Percentiles rank a stretch among this genome's conserved stretches.
These are phyloP conservation scores for Sesia apiformis DNA, from an alignment of 2,888 invertebrate genomes.

Conservation along the genomic window DNA sequence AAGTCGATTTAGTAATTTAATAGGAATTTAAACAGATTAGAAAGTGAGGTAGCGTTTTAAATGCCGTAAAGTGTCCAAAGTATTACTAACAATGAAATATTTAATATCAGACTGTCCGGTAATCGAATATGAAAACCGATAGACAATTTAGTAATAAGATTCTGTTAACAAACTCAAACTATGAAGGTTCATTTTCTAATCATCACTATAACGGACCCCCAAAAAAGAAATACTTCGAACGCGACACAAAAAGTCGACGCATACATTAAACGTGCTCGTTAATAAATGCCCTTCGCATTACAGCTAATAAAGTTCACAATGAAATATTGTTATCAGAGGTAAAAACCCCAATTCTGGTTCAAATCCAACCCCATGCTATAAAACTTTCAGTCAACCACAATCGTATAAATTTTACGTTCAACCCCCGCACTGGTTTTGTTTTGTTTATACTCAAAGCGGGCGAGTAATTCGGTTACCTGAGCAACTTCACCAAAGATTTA, in stretches of 20 bases:
- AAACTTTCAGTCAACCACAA: constrained; percentile 52
- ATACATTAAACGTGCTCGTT: constrained; percentile 37
- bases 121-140: too few relatives aligned
- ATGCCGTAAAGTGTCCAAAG: too few relatives aligned
- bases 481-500: constrained; percentile 20
- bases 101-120: too few relatives aligned
- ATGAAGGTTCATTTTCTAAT: too few relatives aligned
- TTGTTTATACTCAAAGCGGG: constrained; percentile 37
- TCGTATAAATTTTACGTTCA: constrained; percentile 48
- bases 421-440: constrained; percentile 29
- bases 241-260: constrained; percentile 15
- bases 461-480: constrained; percentile 47
- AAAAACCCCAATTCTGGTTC: constrained; percentile 43
- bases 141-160: too few relatives aligned
- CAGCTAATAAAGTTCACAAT: constrained; percentile 56
- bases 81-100: too few relatives aligned
- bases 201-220: constrained; percentile 4
- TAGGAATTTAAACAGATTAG: too few relatives aligned
- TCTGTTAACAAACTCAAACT: too few relatives aligned
- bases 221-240: constrained; percentile 12
- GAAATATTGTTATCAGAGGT: constrained; percentile 54
- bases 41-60: too few relatives aligned
- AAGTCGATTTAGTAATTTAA: too few relatives aligned
- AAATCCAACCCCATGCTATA: constrained; percentile 38
- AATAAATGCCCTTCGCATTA: constrained; percentile 49